A percentile compares a stretch with the other conserved stretches of the same genome.
phyloP scores from a whole-genome alignment of 2,113 vertebrate genomes.

The Coreoperca whiteheadi region DNA sequence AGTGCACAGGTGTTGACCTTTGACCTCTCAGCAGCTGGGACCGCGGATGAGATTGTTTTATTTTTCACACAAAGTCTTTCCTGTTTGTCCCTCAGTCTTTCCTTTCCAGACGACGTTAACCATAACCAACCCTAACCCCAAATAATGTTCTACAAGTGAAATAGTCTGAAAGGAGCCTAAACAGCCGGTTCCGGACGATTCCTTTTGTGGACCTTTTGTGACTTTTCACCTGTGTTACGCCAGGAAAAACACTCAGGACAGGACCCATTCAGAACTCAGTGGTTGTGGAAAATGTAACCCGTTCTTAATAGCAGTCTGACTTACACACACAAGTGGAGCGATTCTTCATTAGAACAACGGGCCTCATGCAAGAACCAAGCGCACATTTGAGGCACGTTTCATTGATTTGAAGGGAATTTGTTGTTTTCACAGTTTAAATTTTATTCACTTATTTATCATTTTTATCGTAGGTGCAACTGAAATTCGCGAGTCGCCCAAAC shows the following conservation, averaged over 20 bases:
- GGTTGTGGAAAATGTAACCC: too few relatives aligned
- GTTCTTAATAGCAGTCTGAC: too few relatives aligned
- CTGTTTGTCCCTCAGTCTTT: not conserved
- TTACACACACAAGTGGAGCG: too few relatives aligned
- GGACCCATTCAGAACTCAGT: too few relatives aligned
- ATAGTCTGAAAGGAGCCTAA: not conserved
- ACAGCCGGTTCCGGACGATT: too few relatives aligned
- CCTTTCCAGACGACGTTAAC: too few relatives aligned
- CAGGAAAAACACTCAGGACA: not conserved
- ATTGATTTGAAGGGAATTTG: too few relatives aligned
- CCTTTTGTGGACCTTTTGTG: not conserved
- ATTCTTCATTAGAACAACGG: not conserved
- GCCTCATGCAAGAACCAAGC: not conserved
- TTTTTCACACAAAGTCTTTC: not conserved
- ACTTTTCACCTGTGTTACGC: not conserved
- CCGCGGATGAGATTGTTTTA: not conserved
- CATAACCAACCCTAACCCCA: not conserved
- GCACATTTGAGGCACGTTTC: too few relatives aligned
- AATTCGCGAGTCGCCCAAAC: too few relatives aligned
- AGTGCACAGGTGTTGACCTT: constrained; percentile 17
- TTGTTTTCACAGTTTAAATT: too few relatives aligned
- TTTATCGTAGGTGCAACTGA: too few relatives aligned
- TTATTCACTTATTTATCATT: too few relatives aligned
- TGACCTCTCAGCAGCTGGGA: constrained; percentile 23
- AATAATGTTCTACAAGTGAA: not conserved